phyloP scores from a whole-genome alignment of 1,140 invertebrate genomes.

The Scaptomyza montana region DNA sequence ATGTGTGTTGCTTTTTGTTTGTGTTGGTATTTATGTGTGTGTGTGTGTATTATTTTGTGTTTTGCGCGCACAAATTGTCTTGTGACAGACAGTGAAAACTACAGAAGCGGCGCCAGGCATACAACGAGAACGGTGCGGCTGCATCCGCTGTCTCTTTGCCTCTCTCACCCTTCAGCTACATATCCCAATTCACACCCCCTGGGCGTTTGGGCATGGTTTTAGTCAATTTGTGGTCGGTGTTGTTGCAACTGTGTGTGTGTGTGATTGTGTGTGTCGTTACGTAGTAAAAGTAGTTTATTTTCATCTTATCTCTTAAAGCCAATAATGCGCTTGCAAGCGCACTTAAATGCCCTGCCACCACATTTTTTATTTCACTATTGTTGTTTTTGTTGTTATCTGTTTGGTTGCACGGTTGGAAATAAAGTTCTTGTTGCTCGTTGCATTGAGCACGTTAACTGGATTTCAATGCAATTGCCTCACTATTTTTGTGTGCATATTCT shows the following conservation, averaged over 20 bases:
- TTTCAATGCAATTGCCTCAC: slow-evolving; percentile 15
- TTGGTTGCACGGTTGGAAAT: slow-evolving; percentile 12
- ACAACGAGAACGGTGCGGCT: slow-evolving; percentile 25
- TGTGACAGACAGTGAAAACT: slow-evolving; percentile 82
- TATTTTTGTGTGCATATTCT: slow-evolving; percentile 4
- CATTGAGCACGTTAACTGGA: slow-evolving; percentile 18
- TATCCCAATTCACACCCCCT: slow-evolving; percentile 16
- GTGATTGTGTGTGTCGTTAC: slow-evolving; percentile 26
- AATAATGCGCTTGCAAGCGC: slow-evolving; percentile 76
- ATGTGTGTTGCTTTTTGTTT: slow-evolving; percentile 29
- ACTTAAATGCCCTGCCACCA: slow-evolving; percentile 70
- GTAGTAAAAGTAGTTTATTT: slow-evolving; percentile 76
- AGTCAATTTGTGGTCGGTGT: slow-evolving; percentile 75
- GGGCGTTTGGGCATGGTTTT: slow-evolving; percentile 60
- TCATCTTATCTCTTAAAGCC: slow-evolving; percentile 81
- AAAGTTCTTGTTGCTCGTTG: slow-evolving; percentile 10
- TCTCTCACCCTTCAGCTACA: neutral
- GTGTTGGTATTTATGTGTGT: slow-evolving; percentile 26
- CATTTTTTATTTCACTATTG: slow-evolving; percentile 40
- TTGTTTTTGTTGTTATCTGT: slow-evolving; percentile 19
- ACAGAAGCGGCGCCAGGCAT: slow-evolving; percentile 63
- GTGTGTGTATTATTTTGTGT: slow-evolving; percentile 78
- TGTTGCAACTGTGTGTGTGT: slow-evolving; percentile 39
- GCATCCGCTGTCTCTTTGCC: slow-evolving; percentile 19
- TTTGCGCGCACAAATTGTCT: slow-evolving; percentile 82